A percentile compares a stretch with the other conserved stretches of the same genome.
Conservation (phyloP, 92 coral and sea anemone species). For the Micromussa lordhowensis region DNA sequence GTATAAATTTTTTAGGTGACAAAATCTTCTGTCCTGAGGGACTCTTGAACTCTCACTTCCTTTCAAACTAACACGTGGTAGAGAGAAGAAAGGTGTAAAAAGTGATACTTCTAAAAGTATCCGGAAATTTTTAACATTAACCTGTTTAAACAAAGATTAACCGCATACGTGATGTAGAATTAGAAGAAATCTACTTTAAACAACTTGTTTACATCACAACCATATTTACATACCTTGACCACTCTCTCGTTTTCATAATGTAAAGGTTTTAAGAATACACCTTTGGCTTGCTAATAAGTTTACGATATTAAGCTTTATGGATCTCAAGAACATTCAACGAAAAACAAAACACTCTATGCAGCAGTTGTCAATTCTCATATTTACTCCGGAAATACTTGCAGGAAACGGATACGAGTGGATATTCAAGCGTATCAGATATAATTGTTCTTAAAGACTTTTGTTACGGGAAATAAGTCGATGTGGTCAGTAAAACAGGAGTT, state of each 20-base stretch:
- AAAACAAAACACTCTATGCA: no score
- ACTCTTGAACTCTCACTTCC: no score
- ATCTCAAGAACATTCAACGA: no score
- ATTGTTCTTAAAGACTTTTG: neutral
- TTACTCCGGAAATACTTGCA: neutral
- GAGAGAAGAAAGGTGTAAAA: neutral
- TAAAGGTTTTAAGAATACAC: no score
- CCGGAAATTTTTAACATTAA: neutral
- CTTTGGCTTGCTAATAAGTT: no score
- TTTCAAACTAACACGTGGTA: no score
- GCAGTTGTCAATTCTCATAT: neutral
- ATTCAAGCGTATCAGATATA: neutral
- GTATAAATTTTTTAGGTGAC: no score
- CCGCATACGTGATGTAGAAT: neutral
- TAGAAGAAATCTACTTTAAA: neutral
- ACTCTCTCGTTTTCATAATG: no score
- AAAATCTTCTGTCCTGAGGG: no score
- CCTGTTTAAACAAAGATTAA: constrained; percentile 6
- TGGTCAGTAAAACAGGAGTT: neutral
- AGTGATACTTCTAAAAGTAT: neutral
- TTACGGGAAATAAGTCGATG: constrained; percentile 6
- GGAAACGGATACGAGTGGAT: neutral
- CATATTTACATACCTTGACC: no score
- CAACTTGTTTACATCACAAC: no score
- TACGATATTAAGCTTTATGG: no score